phyloP scores from a whole-genome alignment of 1,140 invertebrate genomes.

The Apis mellifera region DNA sequence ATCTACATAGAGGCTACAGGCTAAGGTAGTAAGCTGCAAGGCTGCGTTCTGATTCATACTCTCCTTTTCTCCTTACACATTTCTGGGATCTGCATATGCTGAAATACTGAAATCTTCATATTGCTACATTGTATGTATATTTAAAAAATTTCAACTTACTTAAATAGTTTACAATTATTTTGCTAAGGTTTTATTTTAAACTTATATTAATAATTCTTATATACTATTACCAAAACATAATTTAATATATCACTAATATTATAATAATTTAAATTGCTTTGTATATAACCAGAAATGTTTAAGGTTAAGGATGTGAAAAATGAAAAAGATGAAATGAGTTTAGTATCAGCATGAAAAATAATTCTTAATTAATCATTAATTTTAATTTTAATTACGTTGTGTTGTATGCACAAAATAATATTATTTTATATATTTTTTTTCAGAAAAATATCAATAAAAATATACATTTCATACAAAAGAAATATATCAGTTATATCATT shows the following conservation, averaged over 20 bases:
- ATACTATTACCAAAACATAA: slow-evolving; percentile 19
- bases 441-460: too few relatives aligned
- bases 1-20: slow-evolving; percentile 80
- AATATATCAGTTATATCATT: too few relatives aligned
- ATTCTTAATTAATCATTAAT: background rate
- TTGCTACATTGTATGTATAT: slow-evolving; percentile 14
- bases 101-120: slow-evolving; percentile 53
- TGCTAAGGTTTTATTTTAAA: background rate
- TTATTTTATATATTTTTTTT: too few relatives aligned
- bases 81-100: slow-evolving; percentile 58
- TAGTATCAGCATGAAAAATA: slow-evolving; percentile 12
- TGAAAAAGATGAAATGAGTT: slow-evolving; percentile 55
- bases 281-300: slow-evolving; percentile 57
- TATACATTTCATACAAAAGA: too few relatives aligned
- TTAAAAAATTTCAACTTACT: slow-evolving; percentile 12
- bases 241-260: background rate
- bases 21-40: slow-evolving; percentile 80
- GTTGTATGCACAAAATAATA: background rate
- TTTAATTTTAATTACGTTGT: background rate
- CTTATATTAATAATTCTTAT: slow-evolving; percentile 33
- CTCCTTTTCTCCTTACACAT: slow-evolving; percentile 66
- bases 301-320: slow-evolving; percentile 43
- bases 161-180: slow-evolving; percentile 37
- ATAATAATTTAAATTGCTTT: slow-evolving; percentile 25
- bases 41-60: slow-evolving; percentile 71